Conservation (phyloP, 2,113 vertebrate genomes). For the Indicator indicator region DNA sequence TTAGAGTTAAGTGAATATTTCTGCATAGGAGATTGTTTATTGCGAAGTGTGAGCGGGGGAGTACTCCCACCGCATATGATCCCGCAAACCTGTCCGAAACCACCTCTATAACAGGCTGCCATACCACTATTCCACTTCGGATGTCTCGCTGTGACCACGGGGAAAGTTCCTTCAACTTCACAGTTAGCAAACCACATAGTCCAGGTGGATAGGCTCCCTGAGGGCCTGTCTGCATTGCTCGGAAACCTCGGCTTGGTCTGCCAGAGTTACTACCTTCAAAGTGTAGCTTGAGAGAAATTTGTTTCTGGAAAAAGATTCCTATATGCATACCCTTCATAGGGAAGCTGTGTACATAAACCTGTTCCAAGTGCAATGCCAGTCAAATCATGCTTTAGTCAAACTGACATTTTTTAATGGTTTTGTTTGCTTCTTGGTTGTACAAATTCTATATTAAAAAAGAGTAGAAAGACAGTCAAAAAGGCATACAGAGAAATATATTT, state of each 20-base stretch:
- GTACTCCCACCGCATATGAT: background rate
- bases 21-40: background rate
- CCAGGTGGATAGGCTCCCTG: no score
- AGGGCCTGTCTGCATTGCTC: fast-evolving
- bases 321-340: fast-evolving
- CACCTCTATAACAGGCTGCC: background rate
- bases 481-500: background rate
- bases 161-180: background rate
- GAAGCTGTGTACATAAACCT: no score
- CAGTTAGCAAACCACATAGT: background rate
- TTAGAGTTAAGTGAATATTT: background rate
- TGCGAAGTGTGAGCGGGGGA: background rate
- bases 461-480: background rate
- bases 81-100: background rate
- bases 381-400: background rate
- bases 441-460: background rate
- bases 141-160: background rate
- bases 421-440: background rate
- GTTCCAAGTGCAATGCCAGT: background rate
- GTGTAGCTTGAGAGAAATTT: background rate
- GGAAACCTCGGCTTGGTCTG: background rate
- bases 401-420: background rate
- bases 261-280: background rate
- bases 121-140: background rate
- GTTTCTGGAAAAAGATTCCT: background rate